These are phyloP conservation scores for Periophthalmodon schlosseri DNA, from an alignment of 2,113 vertebrate species.

Conservation along the genomic window DNA sequence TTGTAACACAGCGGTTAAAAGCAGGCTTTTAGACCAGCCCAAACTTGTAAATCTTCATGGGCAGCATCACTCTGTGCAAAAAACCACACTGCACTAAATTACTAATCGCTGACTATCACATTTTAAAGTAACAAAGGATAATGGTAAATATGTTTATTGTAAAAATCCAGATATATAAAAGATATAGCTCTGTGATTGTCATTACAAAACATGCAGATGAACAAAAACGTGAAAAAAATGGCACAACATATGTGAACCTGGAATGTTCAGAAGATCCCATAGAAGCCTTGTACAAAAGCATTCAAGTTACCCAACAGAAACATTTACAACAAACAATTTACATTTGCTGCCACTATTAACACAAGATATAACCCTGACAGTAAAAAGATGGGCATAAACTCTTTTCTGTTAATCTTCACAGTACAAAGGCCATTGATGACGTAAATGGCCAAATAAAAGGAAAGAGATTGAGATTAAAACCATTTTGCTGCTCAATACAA, in stretches of 20 bases:
- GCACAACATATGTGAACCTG: conserved; percentile 36
- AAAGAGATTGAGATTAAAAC: neutral
- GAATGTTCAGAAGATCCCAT: conserved; percentile 42
- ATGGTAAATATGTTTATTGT: conserved; percentile 71
- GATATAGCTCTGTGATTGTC: conserved; percentile 56
- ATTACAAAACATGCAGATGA: conserved; percentile 62
- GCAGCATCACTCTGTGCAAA: neutral
- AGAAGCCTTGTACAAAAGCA: neutral
- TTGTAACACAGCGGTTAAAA: conserved; percentile 28
- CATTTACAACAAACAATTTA: conserved; percentile 8
- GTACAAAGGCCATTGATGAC: conserved; percentile 16
- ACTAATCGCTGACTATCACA: neutral
- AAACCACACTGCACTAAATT: neutral
- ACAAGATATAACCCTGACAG: conserved; percentile 15
- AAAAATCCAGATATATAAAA: conserved; percentile 72
- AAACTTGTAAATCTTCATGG: conserved; percentile 33
- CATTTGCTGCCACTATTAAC: conserved; percentile 39
- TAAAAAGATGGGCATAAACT: conserved; percentile 14
- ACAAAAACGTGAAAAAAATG: conserved; percentile 54
- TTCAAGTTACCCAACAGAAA: neutral
- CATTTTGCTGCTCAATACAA: neutral
- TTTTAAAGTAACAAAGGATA: neutral
- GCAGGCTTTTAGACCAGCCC: conserved; percentile 32
- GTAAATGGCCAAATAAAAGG: neutral
- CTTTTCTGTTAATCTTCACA: neutral